A percentile compares a stretch with the other conserved stretches of the same genome.
Conservation (phyloP, 2,797 vertebrate genomes). For the Nasua narica region DNA sequence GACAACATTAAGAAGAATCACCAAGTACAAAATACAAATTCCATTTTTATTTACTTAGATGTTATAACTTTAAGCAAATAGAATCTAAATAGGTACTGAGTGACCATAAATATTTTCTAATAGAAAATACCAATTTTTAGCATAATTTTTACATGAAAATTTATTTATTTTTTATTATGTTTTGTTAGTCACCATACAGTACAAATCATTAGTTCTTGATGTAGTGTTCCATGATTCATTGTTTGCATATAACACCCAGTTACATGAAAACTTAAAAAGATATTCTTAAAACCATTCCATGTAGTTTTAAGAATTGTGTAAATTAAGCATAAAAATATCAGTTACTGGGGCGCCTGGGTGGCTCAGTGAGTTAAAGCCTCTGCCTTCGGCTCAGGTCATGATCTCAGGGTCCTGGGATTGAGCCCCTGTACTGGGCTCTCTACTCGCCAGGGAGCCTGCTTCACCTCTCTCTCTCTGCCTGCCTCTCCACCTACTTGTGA, state of each 20-base stretch:
- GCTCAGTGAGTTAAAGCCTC: too few species aligned
- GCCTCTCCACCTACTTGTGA: too few species aligned
- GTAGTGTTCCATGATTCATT: too few species aligned
- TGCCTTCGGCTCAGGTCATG: too few species aligned
- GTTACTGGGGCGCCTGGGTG: too few species aligned
- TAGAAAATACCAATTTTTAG: not conserved
- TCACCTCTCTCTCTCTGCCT: too few species aligned
- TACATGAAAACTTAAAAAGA: not conserved
- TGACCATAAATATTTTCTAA: not conserved
- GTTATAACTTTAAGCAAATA: not conserved
- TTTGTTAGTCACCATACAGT: too few species aligned
- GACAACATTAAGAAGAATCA: slow-evolving; percentile 40
- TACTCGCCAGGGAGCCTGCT: too few species aligned
- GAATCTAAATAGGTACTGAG: slow-evolving; percentile 31
- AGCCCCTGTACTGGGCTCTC: too few species aligned
- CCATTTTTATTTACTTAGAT: slow-evolving; percentile 29
- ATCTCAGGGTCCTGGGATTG: too few species aligned
- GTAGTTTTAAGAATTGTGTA: not conserved
- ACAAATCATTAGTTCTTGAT: too few species aligned
- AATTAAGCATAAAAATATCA: slow-evolving; percentile 16
- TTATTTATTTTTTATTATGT: not conserved
- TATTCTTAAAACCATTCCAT: not conserved
- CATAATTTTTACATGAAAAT: not conserved
- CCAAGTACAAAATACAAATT: slow-evolving; percentile 32
- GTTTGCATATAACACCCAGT: too few species aligned